Evolutionary conservation across 92 coral and sea anemone species (phyloP).

Genomic region (Scolanthus callimorphus): DNA sequence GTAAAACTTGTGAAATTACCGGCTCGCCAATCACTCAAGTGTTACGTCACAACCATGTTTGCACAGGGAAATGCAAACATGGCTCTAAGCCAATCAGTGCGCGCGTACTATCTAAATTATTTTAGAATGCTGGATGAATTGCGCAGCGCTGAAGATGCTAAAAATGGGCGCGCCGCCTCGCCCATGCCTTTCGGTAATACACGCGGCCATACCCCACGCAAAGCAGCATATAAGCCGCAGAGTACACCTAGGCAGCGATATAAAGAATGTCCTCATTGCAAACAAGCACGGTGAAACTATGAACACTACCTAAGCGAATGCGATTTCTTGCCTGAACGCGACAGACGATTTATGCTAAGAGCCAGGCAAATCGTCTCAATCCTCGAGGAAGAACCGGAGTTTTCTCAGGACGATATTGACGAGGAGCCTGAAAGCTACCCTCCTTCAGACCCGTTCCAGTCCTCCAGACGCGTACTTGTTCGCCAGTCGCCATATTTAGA

Average conservation of each 20-base stretch:
- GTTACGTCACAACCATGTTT: too few relatives aligned
- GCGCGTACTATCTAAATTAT: too few relatives aligned
- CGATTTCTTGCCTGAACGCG: constrained; percentile 46
- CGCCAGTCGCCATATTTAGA: constrained; percentile 56
- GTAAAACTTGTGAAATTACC: too few relatives aligned
- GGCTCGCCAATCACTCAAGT: too few relatives aligned
- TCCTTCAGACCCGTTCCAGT: not conserved
- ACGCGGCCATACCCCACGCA: not conserved
- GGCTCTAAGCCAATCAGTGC: too few relatives aligned
- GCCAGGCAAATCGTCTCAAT: constrained; percentile 49
- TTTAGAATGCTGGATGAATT: too few relatives aligned
- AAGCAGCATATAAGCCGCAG: not conserved
- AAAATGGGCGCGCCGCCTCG: too few relatives aligned
- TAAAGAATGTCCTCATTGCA: constrained; percentile 45
- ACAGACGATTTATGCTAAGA: constrained; percentile 44
- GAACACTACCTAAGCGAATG: constrained; percentile 47
- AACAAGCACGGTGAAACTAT: constrained; percentile 49
- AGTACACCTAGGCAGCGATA: constrained; percentile 12
- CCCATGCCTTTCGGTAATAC: too few relatives aligned
- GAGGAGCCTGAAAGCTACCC: constrained; percentile 8
- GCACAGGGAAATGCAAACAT: too few relatives aligned
- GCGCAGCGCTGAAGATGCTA: too few relatives aligned
- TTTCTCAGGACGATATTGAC: constrained; percentile 6
- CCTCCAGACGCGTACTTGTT: constrained; percentile 34
- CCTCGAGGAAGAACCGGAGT: constrained; percentile 28